A percentile compares a stretch with the other conserved stretches of the same genome.
These are phyloP conservation scores for Caenorhabditis inopinata DNA, from an alignment of 1,140 invertebrate species.

Conservation along the genomic window DNA sequence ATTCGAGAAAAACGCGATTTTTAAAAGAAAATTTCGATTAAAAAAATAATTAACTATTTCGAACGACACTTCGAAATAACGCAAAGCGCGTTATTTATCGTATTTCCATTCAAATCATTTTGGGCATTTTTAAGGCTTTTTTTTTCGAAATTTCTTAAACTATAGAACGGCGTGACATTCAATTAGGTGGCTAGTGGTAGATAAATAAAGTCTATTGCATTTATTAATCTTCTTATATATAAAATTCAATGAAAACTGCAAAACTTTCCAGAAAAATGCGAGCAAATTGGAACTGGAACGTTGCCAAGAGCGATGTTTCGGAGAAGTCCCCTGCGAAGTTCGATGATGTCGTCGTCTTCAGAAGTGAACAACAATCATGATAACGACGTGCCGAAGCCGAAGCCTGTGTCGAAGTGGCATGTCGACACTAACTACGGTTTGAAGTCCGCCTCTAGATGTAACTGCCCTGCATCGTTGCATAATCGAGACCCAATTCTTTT, in stretches of 20 bases:
- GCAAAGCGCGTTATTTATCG: too few species aligned
- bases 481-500: not conserved
- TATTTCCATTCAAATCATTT: too few species aligned
- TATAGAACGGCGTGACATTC: too few species aligned
- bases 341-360: conserved; percentile 27
- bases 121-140: too few species aligned
- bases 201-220: too few species aligned
- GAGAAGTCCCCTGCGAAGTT: conserved; percentile 14
- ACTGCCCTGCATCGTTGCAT: not conserved
- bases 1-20: too few species aligned
- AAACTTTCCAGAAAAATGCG: conserved; percentile 20
- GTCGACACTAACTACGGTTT: conserved; percentile 12
- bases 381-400: not conserved
- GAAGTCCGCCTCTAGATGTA: conserved; percentile 13
- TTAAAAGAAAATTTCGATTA: too few species aligned
- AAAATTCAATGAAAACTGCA: not conserved
- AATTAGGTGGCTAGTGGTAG: too few species aligned
- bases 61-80: too few species aligned
- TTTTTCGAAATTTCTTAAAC: too few species aligned
- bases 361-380: conserved; percentile 11
- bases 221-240: too few species aligned
- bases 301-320: not conserved
- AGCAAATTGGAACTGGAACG: not conserved
- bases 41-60: too few species aligned
- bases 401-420: conserved; percentile 17